These are phyloP conservation scores for Urocyon cinereoargenteus DNA, from an alignment of 2,797 vertebrate species.

Conservation along the genomic window DNA sequence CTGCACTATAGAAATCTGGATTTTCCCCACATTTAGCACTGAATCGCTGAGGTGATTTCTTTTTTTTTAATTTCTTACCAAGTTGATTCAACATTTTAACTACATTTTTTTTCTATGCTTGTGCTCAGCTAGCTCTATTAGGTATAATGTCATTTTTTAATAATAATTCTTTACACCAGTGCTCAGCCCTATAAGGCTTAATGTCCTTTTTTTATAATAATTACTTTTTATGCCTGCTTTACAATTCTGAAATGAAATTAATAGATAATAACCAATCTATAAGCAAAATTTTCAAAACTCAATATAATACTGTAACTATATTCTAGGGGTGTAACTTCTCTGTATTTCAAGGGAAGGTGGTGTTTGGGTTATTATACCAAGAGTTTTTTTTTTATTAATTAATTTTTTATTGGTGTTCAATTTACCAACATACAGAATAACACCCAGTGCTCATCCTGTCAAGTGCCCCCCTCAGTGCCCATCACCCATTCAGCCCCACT, in stretches of 20 bases:
- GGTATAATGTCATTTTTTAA: conserved; percentile 41
- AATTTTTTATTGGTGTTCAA: no score
- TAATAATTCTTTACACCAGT: conserved; percentile 32
- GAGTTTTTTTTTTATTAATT: no score
- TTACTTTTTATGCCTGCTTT: conserved; percentile 60
- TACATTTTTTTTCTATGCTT: conserved; percentile 23
- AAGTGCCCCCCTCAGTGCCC: no score
- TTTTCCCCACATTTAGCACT: background rate
- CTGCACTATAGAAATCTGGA: background rate
- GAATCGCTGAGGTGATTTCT: background rate
- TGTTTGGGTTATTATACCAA: background rate
- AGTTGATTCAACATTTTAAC: background rate
- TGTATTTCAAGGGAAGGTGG: background rate
- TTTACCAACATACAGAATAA: no score
- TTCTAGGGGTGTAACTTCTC: background rate
- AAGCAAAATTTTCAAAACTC: conserved; percentile 20
- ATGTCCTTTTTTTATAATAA: conserved; percentile 64
- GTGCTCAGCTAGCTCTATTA: conserved; percentile 13
- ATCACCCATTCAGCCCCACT: no score
- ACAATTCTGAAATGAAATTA: conserved; percentile 63
- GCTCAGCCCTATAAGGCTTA: conserved; percentile 48
- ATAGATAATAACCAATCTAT: conserved; percentile 53
- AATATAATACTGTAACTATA: background rate
- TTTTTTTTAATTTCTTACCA: background rate
- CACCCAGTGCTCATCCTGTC: no score